Conservation (phyloP, 2,888 invertebrate species). For the Dione juno region DNA sequence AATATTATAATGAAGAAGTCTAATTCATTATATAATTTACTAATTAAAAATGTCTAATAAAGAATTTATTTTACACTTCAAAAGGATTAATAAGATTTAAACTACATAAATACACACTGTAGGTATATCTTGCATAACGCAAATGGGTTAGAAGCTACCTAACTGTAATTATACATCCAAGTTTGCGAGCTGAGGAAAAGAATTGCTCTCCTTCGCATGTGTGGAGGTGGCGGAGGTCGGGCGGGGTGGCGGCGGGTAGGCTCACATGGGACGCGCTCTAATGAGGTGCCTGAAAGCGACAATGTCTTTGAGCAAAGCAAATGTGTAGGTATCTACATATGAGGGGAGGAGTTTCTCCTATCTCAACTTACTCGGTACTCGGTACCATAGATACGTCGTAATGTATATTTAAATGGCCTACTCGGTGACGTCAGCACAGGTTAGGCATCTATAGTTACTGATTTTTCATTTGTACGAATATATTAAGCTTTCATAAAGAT, state of each 20-base stretch:
- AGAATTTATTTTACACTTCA: not conserved
- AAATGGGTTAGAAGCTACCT: constrained; percentile 65
- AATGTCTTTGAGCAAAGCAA: constrained; percentile 83
- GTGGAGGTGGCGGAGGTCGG: constrained; percentile 53
- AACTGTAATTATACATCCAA: constrained; percentile 81
- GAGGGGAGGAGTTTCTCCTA: constrained; percentile 73
- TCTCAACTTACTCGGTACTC: constrained; percentile 48
- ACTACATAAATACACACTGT: too few relatives aligned
- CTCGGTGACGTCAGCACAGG: not conserved
- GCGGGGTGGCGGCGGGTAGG: constrained; percentile 63
- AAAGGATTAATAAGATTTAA: not conserved
- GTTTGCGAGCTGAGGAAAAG: constrained; percentile 80
- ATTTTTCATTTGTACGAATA: not conserved
- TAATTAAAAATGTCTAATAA: not conserved
- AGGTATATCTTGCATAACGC: constrained; percentile 13
- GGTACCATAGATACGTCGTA: constrained; percentile 52
- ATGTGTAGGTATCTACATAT: constrained; percentile 80
- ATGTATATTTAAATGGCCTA: constrained; percentile 48
- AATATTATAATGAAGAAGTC: not conserved
- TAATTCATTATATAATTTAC: too few relatives aligned
- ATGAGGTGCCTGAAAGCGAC: constrained; percentile 84
- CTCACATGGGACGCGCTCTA: constrained; percentile 83
- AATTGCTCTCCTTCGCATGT: constrained; percentile 72
- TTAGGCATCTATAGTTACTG: not conserved
- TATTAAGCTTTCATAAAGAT: too few relatives aligned